Base-by-base conservation (phyloP, 2,113 vertebrate genomes). In the Phasianus colchicus region DNA sequence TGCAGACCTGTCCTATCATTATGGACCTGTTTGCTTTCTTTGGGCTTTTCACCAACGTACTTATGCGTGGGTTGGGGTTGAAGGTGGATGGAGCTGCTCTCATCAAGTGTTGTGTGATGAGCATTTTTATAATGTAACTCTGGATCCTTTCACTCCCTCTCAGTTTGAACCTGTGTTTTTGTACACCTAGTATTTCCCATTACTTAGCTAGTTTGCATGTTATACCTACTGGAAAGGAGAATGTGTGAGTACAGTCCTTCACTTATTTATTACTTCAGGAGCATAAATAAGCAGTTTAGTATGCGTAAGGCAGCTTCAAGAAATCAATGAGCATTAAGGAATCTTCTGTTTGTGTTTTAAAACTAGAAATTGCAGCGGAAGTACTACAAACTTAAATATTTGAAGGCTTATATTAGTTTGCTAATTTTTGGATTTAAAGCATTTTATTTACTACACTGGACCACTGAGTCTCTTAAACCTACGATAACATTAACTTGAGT, bases 361-460 rank as follows among this genome's bases (percentile, higher is more conserved):
- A 91, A 61, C 42, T 38, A 34, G 81, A 60, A 54, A 85, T 25
- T 42, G 60, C 92, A 86, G 24, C 15, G 45, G 11, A 74, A 93
- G 38, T 93, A 84, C 45, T 80, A 27, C 30, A 48, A 82, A 75
- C 74, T 17, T 9, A 43, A 9, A 45, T 61, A 42, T 48, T 96
- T 96, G 83, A 86, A 95, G 85, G 69, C 20, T 86, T 82, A 48
- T 73, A 25, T 20, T 32, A 32, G 19, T 71, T 77, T 85, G 47
- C 42, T 60, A 77, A 9, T 36, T 83, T 4, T 67, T 94, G 20
- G 72, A 61, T 83, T 92, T 47, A 25, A n/a, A 19, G 24, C 71
- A 50, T 83, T 93, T 71, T 72, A 32, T 84, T 73, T 93, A 11
- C 90, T 11, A 43, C 34, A 63, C 17, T 50, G 25, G 19, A 57